These are phyloP conservation scores for Acanthisitta chloris DNA, from an alignment of 2,113 vertebrate genomes.

Conservation along the genomic window DNA sequence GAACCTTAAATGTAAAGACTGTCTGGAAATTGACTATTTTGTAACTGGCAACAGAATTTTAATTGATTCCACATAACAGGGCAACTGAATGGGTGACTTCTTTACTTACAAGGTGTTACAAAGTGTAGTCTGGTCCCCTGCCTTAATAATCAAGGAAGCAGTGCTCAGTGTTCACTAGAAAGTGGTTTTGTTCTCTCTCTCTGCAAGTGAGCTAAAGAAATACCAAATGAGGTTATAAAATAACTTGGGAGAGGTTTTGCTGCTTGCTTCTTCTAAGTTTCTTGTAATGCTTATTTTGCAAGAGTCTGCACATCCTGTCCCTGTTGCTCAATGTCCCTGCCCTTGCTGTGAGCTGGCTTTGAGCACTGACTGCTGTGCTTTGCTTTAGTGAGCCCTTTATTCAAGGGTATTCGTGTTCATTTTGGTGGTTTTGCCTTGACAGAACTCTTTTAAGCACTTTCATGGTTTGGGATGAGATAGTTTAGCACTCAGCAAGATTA, in stretches of 20 bases:
- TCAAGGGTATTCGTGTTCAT: neutral
- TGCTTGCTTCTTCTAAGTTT: neutral
- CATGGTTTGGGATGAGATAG: neutral
- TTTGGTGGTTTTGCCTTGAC: neutral
- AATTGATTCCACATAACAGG: neutral
- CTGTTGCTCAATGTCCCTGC: neutral
- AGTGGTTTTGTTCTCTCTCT: neutral
- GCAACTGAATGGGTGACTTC: neutral
- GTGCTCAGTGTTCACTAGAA: fast-evolving
- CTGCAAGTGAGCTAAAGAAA: neutral
- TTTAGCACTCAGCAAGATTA: neutral
- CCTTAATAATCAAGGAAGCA: neutral
- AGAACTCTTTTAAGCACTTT: neutral
- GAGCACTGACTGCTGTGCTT: neutral
- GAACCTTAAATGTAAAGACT: neutral
- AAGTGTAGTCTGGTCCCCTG: neutral
- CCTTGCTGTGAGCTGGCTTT: neutral
- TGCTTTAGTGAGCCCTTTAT: fast-evolving
- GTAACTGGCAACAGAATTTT: neutral
- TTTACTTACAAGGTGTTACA: neutral
- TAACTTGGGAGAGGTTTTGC: neutral
- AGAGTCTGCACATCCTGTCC: neutral
- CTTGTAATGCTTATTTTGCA: neutral
- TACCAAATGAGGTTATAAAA: neutral
- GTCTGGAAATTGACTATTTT: neutral